Percentiles rank a stretch among this genome's conserved stretches.
Evolutionary conservation across 1,140 invertebrate species (phyloP).

Genomic region (Calephelis virginiensis): DNA sequence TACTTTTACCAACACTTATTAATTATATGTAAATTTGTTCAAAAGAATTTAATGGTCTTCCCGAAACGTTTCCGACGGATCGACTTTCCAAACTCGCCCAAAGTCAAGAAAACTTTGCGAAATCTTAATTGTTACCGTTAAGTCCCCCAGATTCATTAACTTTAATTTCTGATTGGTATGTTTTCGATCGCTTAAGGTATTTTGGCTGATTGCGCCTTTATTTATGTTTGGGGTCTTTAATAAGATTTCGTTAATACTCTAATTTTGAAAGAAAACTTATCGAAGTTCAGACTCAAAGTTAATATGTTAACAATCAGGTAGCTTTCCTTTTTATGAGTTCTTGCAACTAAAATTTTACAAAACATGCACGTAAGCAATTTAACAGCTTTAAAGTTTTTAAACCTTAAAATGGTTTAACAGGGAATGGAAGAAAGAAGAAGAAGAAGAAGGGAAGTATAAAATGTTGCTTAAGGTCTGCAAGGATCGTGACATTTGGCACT

Average conservation of each 20-base stretch:
- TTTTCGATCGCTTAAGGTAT: slow-evolving; percentile 25
- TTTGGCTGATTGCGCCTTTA: slow-evolving; percentile 26
- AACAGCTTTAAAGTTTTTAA: no score
- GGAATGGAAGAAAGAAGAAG: no score
- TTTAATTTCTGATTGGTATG: slow-evolving; percentile 33
- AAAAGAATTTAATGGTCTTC: slow-evolving; percentile 56
- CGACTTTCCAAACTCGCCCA: slow-evolving; percentile 38
- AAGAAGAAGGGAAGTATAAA: no score
- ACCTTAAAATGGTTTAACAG: no score
- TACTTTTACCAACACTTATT: slow-evolving; percentile 26
- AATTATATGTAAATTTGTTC: slow-evolving; percentile 50
- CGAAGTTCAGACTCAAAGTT: no score
- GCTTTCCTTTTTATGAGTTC: no score
- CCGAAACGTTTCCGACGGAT: slow-evolving; percentile 29
- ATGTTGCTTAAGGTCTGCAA: no score
- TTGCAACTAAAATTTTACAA: no score
- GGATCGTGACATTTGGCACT: no score
- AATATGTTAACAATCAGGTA: no score
- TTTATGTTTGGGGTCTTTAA: slow-evolving; percentile 23
- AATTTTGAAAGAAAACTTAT: slow-evolving; percentile 3
- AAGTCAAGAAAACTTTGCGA: slow-evolving; percentile 47
- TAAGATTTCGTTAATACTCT: background rate
- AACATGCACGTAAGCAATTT: no score
- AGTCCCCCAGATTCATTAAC: slow-evolving; percentile 44
- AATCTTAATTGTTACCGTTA: slow-evolving; percentile 55